Evolutionary conservation across 2,888 invertebrate species (phyloP), one percentile per base, ranked within the genome.

Genomic region (Cosmia trapezina): DNA sequence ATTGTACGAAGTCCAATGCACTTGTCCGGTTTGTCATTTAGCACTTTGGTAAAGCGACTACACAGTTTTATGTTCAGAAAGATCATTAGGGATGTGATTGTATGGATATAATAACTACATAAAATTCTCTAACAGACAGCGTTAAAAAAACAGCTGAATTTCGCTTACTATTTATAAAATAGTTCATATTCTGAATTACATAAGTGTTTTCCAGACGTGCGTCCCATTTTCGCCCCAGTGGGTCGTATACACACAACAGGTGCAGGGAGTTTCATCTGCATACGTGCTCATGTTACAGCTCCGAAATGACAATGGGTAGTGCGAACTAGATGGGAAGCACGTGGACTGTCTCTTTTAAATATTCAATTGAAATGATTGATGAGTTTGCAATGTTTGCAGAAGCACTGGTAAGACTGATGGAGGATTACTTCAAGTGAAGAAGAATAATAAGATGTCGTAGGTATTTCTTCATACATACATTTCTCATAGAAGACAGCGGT

Each of bases 221-320:
- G 33, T 59, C 28, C 28, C 57, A 47, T 68, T 77, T 71, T 28
- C 72, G n/a, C 66, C 8, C 78, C 56, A 79, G 53, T 67, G 65
- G 53, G 22, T 62, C 53, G 67, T 53, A 63, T 66, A 62, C 45
- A 80, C 61, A 79, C 56, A 83, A 73, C 80, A 80, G 83, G 66
- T 83, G 74, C 80, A 67, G 47, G 0, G 33, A 68, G 65, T 63
- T 51, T 53, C 83, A 80, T 79, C 37, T 73, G 59, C 59, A 63
- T 53, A 61, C 47, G 33, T 41, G 22, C 33, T 66, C 41, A 17
- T 45, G 19, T 57, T 45, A 19, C n/a, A 59, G 37, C 17, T 47
- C 9, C 17, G 4, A 60, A 43, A 56, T 54, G n/a, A 78, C 63
- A 82, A 78, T 61, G 28, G 54, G 28, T 74, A 61, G 73, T 51